Evolutionary conservation across 1,140 invertebrate species (phyloP).

Genomic region (Drosophila sproati): DNA sequence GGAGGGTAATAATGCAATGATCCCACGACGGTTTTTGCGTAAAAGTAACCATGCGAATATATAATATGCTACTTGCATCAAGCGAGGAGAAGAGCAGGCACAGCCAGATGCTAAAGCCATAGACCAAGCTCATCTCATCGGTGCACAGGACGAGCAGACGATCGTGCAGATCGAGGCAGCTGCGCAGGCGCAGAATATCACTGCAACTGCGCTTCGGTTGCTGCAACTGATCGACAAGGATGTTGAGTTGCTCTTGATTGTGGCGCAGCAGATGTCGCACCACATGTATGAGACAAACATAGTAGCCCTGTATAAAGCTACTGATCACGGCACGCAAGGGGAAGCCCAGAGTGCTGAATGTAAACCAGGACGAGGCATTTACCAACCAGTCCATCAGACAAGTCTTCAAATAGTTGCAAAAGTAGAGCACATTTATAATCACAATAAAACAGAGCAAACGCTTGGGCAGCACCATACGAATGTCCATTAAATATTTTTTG

Average conservation of each 20-base stretch:
- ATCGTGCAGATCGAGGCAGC: conserved; percentile 63
- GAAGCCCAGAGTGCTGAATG: conserved; percentile 55
- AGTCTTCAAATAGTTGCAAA: conserved; percentile 40
- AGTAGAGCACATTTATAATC: conserved; percentile 45
- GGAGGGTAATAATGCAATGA: conserved; percentile 14
- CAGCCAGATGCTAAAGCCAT: conserved; percentile 61
- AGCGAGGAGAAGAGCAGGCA: conserved; percentile 59
- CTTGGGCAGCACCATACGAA: conserved; percentile 29
- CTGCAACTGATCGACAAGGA: conserved; percentile 23
- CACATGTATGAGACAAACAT: conserved; percentile 62
- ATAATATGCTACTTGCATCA: conserved; percentile 60
- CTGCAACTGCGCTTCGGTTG: conserved; percentile 38
- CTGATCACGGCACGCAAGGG: conserved; percentile 64
- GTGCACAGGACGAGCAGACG: conserved; percentile 59
- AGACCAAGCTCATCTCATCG: conserved; percentile 65
- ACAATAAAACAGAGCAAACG: conserved; percentile 47
- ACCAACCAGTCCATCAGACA: conserved; percentile 42
- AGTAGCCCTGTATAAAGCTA: conserved; percentile 61
- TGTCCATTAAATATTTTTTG: conserved; percentile 31
- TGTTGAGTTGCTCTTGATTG: conserved; percentile 48
- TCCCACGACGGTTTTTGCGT: background rate
- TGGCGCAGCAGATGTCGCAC: conserved; percentile 35
- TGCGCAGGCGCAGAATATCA: conserved; percentile 37
- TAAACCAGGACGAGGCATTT: conserved; percentile 35
- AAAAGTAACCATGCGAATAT: conserved; percentile 50